These are phyloP conservation scores for Drosophila borborema DNA, from an alignment of 2,888 invertebrate species.

Conservation along the genomic window DNA sequence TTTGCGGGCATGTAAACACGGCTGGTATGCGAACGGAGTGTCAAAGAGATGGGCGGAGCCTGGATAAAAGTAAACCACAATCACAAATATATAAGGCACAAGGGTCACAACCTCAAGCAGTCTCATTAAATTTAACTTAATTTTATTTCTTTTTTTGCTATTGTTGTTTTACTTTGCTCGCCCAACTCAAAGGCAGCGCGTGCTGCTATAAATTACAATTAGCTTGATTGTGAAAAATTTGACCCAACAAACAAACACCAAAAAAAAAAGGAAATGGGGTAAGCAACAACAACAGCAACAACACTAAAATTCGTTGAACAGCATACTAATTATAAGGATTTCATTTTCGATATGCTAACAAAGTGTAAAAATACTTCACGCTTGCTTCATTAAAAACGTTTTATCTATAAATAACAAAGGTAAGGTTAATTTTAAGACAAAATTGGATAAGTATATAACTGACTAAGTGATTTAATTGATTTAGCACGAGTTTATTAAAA, in stretches of 20 bases:
- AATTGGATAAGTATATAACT: background rate
- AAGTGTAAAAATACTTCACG: conserved; percentile 37
- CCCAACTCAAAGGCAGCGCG: conserved; percentile 41
- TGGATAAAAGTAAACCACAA: conserved; percentile 41
- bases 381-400: conserved; percentile 28
- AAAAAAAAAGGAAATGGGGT: conserved; percentile 15
- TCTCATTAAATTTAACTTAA: conserved; percentile 71
- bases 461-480: too few relatives aligned
- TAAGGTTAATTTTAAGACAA: background rate
- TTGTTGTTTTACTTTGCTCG: background rate
- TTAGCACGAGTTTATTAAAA: too few relatives aligned
- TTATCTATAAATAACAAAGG: background rate
- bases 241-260: conserved; percentile 19
- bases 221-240: conserved; percentile 74
- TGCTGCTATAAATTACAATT: conserved; percentile 78
- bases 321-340: conserved; percentile 65
- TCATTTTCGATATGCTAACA: conserved; percentile 48
- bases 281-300: conserved; percentile 15
- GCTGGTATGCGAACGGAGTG: conserved; percentile 22
- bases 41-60: background rate
- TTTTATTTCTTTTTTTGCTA: conserved; percentile 46
- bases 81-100: conserved; percentile 7
- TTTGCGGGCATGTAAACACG: conserved; percentile 46
- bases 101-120: conserved; percentile 35
- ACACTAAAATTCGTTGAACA: conserved; percentile 4